Evolutionary conservation across 2,888 invertebrate genomes (phyloP).

Genomic region (Synanthedon formicaeformis): DNA sequence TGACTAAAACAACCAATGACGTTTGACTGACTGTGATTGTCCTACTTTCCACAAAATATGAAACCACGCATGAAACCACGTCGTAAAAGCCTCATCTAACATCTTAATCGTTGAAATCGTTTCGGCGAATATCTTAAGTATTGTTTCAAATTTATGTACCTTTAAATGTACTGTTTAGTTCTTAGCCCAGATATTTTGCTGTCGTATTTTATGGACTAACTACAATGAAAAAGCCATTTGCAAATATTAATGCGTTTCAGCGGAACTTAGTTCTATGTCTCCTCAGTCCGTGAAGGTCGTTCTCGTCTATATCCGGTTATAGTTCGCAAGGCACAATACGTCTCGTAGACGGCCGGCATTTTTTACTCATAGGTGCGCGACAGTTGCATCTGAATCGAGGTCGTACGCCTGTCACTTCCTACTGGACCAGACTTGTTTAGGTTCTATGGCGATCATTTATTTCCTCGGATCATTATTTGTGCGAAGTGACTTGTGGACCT

Average conservation of each 20-base stretch:
- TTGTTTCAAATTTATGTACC: not conserved
- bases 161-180: not conserved
- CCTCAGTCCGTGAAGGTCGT: slow-evolving; percentile 31
- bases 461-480: slow-evolving; percentile 4
- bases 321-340: slow-evolving; percentile 22
- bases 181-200: not conserved
- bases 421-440: slow-evolving; percentile 8
- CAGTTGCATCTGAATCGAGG: slow-evolving; percentile 16
- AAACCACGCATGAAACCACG: not conserved
- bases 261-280: slow-evolving; percentile 31
- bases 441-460: not conserved
- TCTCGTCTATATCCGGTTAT: slow-evolving; percentile 24
- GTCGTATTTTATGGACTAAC: no score
- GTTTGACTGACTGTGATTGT: no score
- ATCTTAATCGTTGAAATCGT: not conserved
- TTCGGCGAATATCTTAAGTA: not conserved
- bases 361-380: slow-evolving; percentile 26
- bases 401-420: slow-evolving; percentile 33
- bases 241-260: not conserved
- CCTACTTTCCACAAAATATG: no score
- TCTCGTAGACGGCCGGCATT: slow-evolving; percentile 26
- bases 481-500: no score
- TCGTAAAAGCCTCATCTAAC: not conserved
- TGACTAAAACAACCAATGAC: no score
- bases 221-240: no score